A percentile compares a stretch with the other conserved stretches of the same genome.
Evolutionary conservation across 2,113 vertebrate species (phyloP).

Genomic region (Lathamus discolor): DNA sequence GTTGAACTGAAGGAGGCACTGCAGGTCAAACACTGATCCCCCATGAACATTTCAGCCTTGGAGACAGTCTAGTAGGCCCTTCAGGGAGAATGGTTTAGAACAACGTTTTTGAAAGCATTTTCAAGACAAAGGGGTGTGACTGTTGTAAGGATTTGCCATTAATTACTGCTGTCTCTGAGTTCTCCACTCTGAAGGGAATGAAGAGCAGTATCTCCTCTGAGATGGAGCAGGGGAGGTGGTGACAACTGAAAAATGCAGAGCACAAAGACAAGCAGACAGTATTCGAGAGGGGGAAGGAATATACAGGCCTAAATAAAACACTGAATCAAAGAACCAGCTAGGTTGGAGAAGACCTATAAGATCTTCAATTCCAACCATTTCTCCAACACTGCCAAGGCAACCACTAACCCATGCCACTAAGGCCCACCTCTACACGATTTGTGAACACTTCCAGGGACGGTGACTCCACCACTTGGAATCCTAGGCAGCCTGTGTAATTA

Average conservation of each 20-base stretch:
- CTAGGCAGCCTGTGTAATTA: neutral
- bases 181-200: neutral
- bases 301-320: neutral
- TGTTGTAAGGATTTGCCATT: neutral
- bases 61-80: neutral
- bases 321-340: neutral
- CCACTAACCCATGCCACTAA: neutral
- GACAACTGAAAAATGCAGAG: neutral
- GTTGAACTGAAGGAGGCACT: neutral
- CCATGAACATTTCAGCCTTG: neutral
- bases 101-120: neutral
- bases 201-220: neutral
- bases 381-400: neutral
- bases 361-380: neutral
- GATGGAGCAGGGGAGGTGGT: neutral
- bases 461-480: neutral
- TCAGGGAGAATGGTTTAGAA: neutral
- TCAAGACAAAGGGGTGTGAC: neutral
- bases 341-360: neutral
- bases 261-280: neutral
- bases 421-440: neutral
- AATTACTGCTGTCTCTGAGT: neutral
- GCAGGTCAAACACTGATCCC: neutral
- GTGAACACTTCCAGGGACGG: neutral
- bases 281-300: neutral